Conservation (phyloP, 1,140 invertebrate species). For the Sweltsa coloradensis region DNA sequence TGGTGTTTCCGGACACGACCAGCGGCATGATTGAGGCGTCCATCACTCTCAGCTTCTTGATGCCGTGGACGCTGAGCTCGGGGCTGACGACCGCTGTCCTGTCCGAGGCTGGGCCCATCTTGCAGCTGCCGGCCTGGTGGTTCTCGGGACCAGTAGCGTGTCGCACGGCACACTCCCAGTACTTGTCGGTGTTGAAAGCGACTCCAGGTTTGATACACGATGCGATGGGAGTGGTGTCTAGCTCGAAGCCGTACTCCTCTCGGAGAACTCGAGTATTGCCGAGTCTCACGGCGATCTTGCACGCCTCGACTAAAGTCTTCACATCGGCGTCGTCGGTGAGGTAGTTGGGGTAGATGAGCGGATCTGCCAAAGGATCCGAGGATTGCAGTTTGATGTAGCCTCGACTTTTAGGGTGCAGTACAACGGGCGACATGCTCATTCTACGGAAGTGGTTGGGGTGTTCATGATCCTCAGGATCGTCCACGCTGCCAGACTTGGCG, state of each 20-base stretch:
- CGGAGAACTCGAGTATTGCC: slow-evolving; percentile 22
- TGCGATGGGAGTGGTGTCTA: slow-evolving; percentile 8
- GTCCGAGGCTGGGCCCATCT: slow-evolving; percentile 31
- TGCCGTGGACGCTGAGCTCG: slow-evolving; percentile 42
- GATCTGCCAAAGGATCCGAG: slow-evolving; percentile 46
- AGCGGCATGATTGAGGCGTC: slow-evolving; percentile 68
- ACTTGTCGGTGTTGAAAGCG: slow-evolving; percentile 20
- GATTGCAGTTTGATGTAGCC: slow-evolving; percentile 42
- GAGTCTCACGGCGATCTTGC: slow-evolving; percentile 29
- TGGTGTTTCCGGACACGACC: slow-evolving; percentile 37
- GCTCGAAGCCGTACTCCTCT: slow-evolving; percentile 18
- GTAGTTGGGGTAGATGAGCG: slow-evolving; percentile 51
- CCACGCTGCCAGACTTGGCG: slow-evolving; percentile 57
- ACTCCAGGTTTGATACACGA: slow-evolving; percentile 19
- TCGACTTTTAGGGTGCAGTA: slow-evolving; percentile 38
- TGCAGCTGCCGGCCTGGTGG: slow-evolving; percentile 36
- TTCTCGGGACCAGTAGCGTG: slow-evolving; percentile 26
- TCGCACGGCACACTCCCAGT: slow-evolving; percentile 25
- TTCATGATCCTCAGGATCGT: slow-evolving; percentile 13
- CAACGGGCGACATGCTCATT: slow-evolving; percentile 21
- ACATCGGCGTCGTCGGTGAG: slow-evolving; percentile 36
- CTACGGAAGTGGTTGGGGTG: slow-evolving; percentile 21
- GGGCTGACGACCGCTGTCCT: slow-evolving; percentile 26
- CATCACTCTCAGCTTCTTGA: slow-evolving; percentile 55
- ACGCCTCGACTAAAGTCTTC: slow-evolving; percentile 32